Evolutionary conservation across 2,797 vertebrate species (phyloP), one percentile per base, ranked within the genome.

Genomic region (Sandelia bainsii): DNA sequence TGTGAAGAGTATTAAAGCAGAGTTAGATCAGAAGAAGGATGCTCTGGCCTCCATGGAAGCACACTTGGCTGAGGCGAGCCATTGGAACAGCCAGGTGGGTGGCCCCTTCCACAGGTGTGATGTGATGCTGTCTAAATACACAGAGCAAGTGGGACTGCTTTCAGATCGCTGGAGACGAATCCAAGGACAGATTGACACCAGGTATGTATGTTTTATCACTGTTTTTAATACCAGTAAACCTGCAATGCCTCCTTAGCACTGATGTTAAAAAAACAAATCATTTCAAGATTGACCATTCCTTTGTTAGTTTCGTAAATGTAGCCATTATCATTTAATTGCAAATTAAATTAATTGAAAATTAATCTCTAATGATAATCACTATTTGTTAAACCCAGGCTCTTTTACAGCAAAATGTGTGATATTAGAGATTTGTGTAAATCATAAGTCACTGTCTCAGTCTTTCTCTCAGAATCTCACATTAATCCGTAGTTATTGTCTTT

Each of bases 151-250:
- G 77, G 89, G 61, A 8, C 93, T 95, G 86, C 91, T 99, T 34
- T 94, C 93, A 1, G 96, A 97, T 64, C 96, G 98, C 75, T 99
- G 97, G 97, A 96, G 94, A 84, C 95, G 96, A 64, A 96, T 97
- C 79, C 93, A 94, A 4, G 93, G 92, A 32, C 97, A 99, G 84
- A 96, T 99, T 40, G 95, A 96, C 85, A 96, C 89, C 92, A 97
- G 98, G 98, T 97, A 74, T 69, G 76, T 69, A 34, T 45, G 20
- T 46, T 10, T 3, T 44, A 7, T 20, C 20, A 10, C 0, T 62
- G 6, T 13, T n/a, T 25, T 10, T 7, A 12, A 16, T 42, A 42
- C 40, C 3, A 14, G 11, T 39, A 39, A 13, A 25, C 25, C 25
- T 25, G 25, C 25, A 25, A 25, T 25, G 25, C 25, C 25, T 25